Evolutionary conservation across 2,888 invertebrate genomes (phyloP).

Genomic region (Nemotelus nigrinus): DNA sequence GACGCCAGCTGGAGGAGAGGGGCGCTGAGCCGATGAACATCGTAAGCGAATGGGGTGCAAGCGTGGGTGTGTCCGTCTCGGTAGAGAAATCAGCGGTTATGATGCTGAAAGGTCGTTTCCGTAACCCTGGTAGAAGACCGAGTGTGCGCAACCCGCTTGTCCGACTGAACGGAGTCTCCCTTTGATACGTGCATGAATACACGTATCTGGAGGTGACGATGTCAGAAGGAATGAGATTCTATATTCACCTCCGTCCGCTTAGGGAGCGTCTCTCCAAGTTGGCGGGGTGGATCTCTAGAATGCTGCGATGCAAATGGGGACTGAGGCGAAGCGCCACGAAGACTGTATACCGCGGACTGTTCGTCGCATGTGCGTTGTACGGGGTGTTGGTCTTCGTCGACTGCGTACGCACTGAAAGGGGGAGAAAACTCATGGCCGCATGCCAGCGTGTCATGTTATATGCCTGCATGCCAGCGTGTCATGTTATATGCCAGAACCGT

Average conservation of each 20-base stretch:
- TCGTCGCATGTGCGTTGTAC: not conserved
- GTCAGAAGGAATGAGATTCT: too few species aligned
- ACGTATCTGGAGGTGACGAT: too few species aligned
- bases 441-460: not conserved
- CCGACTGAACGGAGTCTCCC: too few species aligned
- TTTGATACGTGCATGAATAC: too few species aligned
- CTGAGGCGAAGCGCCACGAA: not conserved
- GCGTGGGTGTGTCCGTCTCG: not conserved
- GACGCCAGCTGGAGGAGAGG: too few species aligned
- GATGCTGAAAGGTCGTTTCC: not conserved
- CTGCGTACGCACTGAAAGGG: not conserved
- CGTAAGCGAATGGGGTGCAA: too few species aligned
- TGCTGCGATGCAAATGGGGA: not conserved
- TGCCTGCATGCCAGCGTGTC: conserved; percentile 2
- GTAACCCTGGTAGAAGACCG: too few species aligned
- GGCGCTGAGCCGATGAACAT: too few species aligned
- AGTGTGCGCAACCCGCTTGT: too few species aligned
- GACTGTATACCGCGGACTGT: not conserved
- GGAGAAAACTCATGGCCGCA: not conserved
- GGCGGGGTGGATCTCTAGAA: not conserved
- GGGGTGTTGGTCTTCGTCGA: not conserved
- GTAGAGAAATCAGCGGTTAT: not conserved
- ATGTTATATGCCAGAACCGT: too few species aligned
- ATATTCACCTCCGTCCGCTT: not conserved
- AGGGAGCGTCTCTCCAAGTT: not conserved